A percentile compares a stretch with the other conserved stretches of the same genome.
Conservation (phyloP, 2,113 vertebrate genomes). For the Rhinolophus sinicus region DNA sequence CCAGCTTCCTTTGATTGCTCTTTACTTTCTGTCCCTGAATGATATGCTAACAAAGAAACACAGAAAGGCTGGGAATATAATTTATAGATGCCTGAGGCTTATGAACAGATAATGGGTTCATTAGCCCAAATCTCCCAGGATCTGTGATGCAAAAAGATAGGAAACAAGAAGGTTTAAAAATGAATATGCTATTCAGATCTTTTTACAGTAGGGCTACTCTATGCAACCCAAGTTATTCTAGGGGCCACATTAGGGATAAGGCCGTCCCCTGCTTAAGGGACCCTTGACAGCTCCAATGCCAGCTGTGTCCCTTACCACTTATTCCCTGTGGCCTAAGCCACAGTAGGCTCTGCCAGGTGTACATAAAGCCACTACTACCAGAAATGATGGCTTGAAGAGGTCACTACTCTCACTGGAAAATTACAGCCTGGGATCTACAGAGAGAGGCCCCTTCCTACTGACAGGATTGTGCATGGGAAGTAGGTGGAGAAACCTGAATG, state of each 20-base stretch:
- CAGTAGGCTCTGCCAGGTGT: background rate
- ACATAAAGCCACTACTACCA: background rate
- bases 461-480: background rate
- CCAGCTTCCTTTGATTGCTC: slow-evolving; percentile 2
- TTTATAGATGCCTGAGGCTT: slow-evolving; percentile 50
- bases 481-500: background rate
- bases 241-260: background rate
- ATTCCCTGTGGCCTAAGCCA: background rate
- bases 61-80: background rate
- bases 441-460: background rate
- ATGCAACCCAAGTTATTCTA: background rate
- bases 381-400: background rate
- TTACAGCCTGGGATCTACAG: background rate
- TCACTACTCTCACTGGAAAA: background rate
- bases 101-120: slow-evolving; percentile 32
- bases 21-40: slow-evolving; percentile 45
- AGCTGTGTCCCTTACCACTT: background rate
- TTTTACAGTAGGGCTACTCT: background rate
- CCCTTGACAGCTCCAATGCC: background rate
- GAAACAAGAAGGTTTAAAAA: slow-evolving; percentile 25
- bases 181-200: background rate
- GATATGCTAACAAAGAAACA: slow-evolving; percentile 53
- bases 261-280: background rate
- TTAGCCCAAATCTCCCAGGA: slow-evolving; percentile 21
- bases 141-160: background rate